phyloP scores from a whole-genome alignment of 92 coral and sea anemone species.

The Paramuricea clavata region DNA sequence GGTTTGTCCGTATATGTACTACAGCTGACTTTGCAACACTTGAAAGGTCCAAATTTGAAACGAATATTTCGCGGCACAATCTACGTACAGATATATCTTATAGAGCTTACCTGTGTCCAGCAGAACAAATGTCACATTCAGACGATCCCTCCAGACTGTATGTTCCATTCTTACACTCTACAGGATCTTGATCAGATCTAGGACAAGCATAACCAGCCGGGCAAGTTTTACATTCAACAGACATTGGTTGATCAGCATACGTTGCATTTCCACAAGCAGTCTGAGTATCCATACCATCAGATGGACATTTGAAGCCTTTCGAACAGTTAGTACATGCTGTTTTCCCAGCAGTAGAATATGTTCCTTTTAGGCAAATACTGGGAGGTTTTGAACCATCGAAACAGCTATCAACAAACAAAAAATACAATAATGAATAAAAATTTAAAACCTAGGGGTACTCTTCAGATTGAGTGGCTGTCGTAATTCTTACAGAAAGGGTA shows the following conservation, averaged over 20 bases:
- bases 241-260: constrained; percentile 54
- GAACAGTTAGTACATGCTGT: constrained; percentile 55
- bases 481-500: too few relatives aligned
- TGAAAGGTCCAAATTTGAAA: background rate
- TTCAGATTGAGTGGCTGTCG: too few relatives aligned
- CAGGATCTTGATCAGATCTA: constrained; percentile 72
- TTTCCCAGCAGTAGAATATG: constrained; percentile 40
- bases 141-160: too few relatives aligned
- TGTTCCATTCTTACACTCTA: too few relatives aligned
- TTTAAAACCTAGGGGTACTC: too few relatives aligned
- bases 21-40: constrained; percentile 69
- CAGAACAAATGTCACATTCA: too few relatives aligned
- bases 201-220: constrained; percentile 78
- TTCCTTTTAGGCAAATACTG: constrained; percentile 45
- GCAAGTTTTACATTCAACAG: constrained; percentile 70
- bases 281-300: constrained; percentile 47
- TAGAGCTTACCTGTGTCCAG: too few relatives aligned
- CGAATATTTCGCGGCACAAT: background rate
- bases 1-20: too few relatives aligned
- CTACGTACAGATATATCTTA: too few relatives aligned
- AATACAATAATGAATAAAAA: background rate
- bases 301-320: constrained; percentile 71
- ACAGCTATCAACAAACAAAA: background rate
- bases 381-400: background rate
- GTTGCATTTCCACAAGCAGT: constrained; percentile 74